Conservation (phyloP, 1,140 invertebrate genomes). For the Drosophila pectinifera region DNA sequence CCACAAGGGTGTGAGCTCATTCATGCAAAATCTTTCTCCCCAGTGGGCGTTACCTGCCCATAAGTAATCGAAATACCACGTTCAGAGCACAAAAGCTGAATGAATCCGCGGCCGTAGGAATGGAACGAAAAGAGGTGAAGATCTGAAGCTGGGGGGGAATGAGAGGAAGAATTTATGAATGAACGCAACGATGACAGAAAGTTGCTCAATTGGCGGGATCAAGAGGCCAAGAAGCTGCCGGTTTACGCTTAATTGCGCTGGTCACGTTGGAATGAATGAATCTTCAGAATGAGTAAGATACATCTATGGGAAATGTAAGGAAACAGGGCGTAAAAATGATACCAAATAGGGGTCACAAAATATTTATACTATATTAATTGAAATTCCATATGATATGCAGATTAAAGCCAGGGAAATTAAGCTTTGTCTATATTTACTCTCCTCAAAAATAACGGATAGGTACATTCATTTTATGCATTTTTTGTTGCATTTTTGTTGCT, state of each 20-base stretch:
- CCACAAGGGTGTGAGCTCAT: constrained; percentile 27
- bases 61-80: constrained; percentile 28
- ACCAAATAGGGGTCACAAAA: not conserved
- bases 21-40: constrained; percentile 15
- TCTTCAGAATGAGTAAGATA: not conserved
- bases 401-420: no score
- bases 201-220: constrained; percentile 72
- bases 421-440: no score
- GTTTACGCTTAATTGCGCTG: constrained; percentile 64
- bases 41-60: constrained; percentile 10
- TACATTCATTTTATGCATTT: no score
- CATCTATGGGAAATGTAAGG: not conserved
- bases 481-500: not conserved
- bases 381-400: not conserved
- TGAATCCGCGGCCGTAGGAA: constrained; percentile 45
- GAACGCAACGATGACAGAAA: constrained; percentile 44
- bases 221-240: constrained; percentile 71
- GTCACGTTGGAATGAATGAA: constrained; percentile 57
- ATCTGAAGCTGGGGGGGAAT: not conserved
- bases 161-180: constrained; percentile 37
- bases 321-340: not conserved
- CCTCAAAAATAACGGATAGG: no score
- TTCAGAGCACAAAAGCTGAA: constrained; percentile 54
- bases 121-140: not conserved
- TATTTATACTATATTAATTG: not conserved